Evolutionary conservation across 2,888 invertebrate species (phyloP).

Genomic region (Xestia c-nigrum): DNA sequence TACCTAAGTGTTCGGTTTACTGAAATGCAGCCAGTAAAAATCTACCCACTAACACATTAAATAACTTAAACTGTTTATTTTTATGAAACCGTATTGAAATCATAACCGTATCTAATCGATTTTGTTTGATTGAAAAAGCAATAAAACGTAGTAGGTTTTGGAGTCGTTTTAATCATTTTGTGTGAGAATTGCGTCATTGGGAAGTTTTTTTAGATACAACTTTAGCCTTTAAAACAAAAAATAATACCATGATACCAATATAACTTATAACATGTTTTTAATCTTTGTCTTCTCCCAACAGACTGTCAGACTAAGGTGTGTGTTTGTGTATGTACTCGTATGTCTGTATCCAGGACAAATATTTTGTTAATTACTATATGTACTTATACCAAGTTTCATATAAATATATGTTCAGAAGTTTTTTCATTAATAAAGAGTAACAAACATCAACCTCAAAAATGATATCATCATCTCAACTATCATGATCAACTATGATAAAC

Average conservation of each 20-base stretch:
- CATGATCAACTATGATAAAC: too few relatives aligned
- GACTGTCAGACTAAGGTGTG: neutral
- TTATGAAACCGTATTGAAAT: slow-evolving; percentile 14
- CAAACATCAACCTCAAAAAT: neutral
- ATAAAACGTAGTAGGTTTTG: slow-evolving; percentile 19
- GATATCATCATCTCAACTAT: too few relatives aligned
- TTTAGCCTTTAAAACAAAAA: neutral
- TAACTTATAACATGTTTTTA: neutral
- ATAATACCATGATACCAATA: too few relatives aligned
- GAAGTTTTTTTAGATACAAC: neutral
- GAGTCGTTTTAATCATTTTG: slow-evolving; percentile 22
- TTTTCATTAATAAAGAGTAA: too few relatives aligned
- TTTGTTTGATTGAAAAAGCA: slow-evolving; percentile 42
- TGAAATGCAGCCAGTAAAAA: neutral
- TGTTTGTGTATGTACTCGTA: neutral
- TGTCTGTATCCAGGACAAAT: neutral
- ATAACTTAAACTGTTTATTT: neutral
- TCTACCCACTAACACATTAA: neutral
- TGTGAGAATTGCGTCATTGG: slow-evolving; percentile 12
- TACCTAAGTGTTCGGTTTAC: neutral
- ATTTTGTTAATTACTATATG: neutral
- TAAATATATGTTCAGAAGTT: too few relatives aligned
- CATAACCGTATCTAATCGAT: slow-evolving; percentile 35
- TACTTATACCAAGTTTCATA: too few relatives aligned
- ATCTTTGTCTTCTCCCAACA: too few relatives aligned